Base-by-base conservation (phyloP, 2,888 invertebrate genomes). In the Tiliacea citrago region DNA sequence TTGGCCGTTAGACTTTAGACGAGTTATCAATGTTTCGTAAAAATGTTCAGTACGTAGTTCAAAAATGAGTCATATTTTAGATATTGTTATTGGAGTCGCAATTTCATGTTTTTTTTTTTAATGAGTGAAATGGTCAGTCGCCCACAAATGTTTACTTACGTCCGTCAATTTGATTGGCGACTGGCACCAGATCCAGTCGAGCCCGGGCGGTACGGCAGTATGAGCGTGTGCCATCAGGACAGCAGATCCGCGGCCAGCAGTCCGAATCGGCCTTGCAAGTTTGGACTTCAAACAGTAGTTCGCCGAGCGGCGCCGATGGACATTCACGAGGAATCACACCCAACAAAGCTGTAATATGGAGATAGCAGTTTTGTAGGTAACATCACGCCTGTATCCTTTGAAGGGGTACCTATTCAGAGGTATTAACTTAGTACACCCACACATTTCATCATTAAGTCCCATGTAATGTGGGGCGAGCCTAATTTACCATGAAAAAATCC, bases 241-340 rank as follows among this genome's bases (percentile, higher is more conserved):
- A 98, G 92, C 98, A 98, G 75, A 98, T 97, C 45, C 98, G 96
- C 21, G 98, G 98, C 97, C 97, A 97, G 92, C 98, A 98, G 88
- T 98, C 98, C 24, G 96, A 93, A 89, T 98, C 98, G 0, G 94
- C 95, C 85, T 96, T 95, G 89, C 98, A 98, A 75, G 97, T 97
- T 91, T 97, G 97, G 24, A 98, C 97, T 76, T 98, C 97, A 91
- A 98, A 97, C 86, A 97, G 96, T 18, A 98, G 94, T 93, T 98
- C 98, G 0, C 98, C 97, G 29, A 98, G 93, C 4, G 98, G 97
- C 68, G 97, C 95, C 47, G 95, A 92, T 0, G 98, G 98, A 85
- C 98, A 98, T 88, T 97, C 97, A 68, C 98, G 97, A 0, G 98
- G 97, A 53, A 98, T 97, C 55, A 98, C 94, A 13, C 98, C 98